Percentiles rank a stretch among this genome's conserved stretches.
Evolutionary conservation across 2,797 vertebrate genomes (phyloP).

Genomic region (Balearica regulorum): DNA sequence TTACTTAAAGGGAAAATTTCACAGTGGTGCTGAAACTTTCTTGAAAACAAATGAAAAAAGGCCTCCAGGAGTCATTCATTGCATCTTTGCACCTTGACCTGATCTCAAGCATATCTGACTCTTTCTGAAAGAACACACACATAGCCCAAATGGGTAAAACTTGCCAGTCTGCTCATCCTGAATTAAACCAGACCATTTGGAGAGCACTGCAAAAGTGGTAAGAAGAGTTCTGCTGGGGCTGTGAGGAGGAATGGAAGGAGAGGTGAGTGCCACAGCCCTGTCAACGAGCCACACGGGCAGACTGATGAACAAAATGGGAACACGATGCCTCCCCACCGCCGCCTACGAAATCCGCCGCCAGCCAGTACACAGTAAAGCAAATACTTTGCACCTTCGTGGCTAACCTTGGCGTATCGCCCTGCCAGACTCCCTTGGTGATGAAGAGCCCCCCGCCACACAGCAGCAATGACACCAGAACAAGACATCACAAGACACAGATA

Average conservation of each 20-base stretch:
- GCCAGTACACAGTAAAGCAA: background rate
- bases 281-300: fast-evolving
- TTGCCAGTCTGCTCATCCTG: background rate
- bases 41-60: background rate
- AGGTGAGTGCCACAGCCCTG: background rate
- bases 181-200: background rate
- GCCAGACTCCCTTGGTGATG: constrained; percentile 5
- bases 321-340: background rate
- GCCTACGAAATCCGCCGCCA: background rate
- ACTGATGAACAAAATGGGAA: background rate
- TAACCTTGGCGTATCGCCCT: background rate
- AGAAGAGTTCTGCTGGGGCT: constrained; percentile 55
- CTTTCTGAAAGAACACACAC: fast-evolving
- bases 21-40: background rate
- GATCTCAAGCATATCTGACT: background rate
- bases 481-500: constrained; percentile 72
- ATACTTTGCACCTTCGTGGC: background rate
- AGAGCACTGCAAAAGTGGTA: background rate
- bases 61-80: background rate
- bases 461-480: constrained; percentile 66
- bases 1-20: background rate
- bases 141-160: background rate
- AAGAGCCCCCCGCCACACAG: constrained; percentile 20
- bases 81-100: background rate
- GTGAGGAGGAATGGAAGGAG: background rate